Conservation (phyloP, 2,888 invertebrate genomes). For the Ophion slaviceki region DNA sequence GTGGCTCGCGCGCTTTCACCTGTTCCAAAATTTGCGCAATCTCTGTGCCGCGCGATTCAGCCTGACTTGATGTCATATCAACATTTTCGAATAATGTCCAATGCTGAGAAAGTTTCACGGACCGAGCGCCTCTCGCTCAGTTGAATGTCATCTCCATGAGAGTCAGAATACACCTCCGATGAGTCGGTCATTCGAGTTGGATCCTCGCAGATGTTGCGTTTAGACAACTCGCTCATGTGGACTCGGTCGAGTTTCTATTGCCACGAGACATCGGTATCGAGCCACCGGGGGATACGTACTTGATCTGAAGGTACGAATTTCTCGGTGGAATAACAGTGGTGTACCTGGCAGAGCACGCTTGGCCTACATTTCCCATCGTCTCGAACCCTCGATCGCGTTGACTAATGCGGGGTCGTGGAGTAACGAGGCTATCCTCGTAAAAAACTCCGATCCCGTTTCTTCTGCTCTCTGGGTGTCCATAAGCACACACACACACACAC, state of each 20-base stretch:
- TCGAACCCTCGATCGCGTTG: constrained; percentile 49
- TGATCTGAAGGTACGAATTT: constrained; percentile 45
- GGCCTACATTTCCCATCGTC: constrained; percentile 51
- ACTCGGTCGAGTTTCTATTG: constrained; percentile 47
- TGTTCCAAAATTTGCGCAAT: no score
- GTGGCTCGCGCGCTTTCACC: no score
- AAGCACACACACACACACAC: no score
- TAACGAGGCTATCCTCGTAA: constrained; percentile 62
- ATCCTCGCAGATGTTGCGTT: constrained; percentile 10
- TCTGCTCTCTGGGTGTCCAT: constrained; percentile 16
- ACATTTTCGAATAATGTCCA: background rate
- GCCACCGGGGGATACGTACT: constrained; percentile 25
- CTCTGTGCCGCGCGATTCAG: no score
- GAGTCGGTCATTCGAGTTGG: background rate
- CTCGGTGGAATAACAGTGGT: constrained; percentile 35
- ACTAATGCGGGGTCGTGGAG: constrained; percentile 56
- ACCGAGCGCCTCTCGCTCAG: background rate
- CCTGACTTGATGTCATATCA: no score
- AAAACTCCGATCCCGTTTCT: constrained; percentile 53
- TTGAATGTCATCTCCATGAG: background rate
- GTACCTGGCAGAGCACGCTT: constrained; percentile 30
- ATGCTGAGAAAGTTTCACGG: background rate
- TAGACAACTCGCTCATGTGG: constrained; percentile 18
- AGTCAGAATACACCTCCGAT: background rate
- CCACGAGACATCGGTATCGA: background rate